Conservation (phyloP, 2,888 invertebrate species). For the Trichacis sp. region DNA sequence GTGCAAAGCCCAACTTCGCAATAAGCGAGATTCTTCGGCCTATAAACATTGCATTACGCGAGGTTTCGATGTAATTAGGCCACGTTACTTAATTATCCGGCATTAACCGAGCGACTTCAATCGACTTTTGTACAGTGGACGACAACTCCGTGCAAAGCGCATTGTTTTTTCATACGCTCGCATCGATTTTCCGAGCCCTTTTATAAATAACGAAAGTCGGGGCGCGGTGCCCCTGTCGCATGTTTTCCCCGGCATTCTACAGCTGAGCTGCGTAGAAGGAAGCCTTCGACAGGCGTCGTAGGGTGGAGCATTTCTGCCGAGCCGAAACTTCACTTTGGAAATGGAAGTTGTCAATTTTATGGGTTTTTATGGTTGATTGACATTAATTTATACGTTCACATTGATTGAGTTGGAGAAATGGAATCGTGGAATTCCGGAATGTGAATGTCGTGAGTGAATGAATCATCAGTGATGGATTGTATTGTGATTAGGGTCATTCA, state of each 20-base stretch:
- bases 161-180: not conserved
- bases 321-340: slow-evolving; percentile 9
- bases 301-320: slow-evolving; percentile 16
- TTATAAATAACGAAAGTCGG: not conserved
- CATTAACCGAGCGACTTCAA: not conserved
- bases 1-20: not conserved
- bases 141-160: not conserved
- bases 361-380: slow-evolving; percentile 3
- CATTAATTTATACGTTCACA: no score
- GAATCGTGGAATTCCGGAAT: no score
- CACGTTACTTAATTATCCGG: slow-evolving; percentile 4
- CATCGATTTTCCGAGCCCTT: not conserved
- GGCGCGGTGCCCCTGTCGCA: not conserved
- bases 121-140: not conserved
- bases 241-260: not conserved
- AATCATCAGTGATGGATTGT: no score
- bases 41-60: not conserved
- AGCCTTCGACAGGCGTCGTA: slow-evolving; percentile 27
- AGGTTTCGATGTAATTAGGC: not conserved
- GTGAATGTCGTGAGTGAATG: no score
- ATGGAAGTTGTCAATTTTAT: slow-evolving; percentile 6
- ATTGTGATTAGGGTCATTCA: no score
- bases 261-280: slow-evolving; percentile 6
- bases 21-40: not conserved
- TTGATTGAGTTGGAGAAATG: no score